Base-by-base conservation (phyloP, 1,140 invertebrate species). In the Atopsyche davidsoni region DNA sequence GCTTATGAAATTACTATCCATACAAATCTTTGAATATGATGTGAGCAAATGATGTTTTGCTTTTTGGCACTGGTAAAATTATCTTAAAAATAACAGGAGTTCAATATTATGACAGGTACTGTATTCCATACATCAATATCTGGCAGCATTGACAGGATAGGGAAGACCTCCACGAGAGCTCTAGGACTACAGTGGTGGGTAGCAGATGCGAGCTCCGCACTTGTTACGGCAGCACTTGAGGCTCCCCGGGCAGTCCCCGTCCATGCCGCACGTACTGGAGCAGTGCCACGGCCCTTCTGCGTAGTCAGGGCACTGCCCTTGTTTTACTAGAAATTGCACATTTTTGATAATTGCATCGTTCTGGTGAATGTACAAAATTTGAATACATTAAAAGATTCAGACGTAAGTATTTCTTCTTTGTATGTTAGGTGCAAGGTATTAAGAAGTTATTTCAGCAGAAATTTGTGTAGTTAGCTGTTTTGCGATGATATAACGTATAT, bases 231-330 rank as follows among this genome's bases (percentile, higher is more conserved):
- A 78, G 52, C 76, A 78, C 49, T 77, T 77, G 23, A 56, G 59
- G 0, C 46, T 53, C 3, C 65, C 67, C 14, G 56, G 55, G 47
- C 76, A 78, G 55, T 78, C 72, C 7, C 53, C 59, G 54, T 78
- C 76, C 2, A 42, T 35, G 2, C 43, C 63, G 48, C 76, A 78
- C 3, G 68, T 72, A 19, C 69, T 68, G 3, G 75, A 68, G 45
- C 76, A 77, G 3, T 75, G 58, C 75, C 75, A 76, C 53, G 70
- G 70, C 28, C 75, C 75, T n/a, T 55, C 62, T 17, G 72, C 65
- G 25, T 38, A 22, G 0, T 46, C 28, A n/a, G 75, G 73, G 50
- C 75, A 76, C 2, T 45, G 55, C 23, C 75, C 75, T 31, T 61
- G 53, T 59, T 75, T 75, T 28, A 58, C 69, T 73, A 50, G 14